These are phyloP conservation scores for Tiliacea aurago DNA, from an alignment of 2,888 invertebrate genomes.

Conservation along the genomic window DNA sequence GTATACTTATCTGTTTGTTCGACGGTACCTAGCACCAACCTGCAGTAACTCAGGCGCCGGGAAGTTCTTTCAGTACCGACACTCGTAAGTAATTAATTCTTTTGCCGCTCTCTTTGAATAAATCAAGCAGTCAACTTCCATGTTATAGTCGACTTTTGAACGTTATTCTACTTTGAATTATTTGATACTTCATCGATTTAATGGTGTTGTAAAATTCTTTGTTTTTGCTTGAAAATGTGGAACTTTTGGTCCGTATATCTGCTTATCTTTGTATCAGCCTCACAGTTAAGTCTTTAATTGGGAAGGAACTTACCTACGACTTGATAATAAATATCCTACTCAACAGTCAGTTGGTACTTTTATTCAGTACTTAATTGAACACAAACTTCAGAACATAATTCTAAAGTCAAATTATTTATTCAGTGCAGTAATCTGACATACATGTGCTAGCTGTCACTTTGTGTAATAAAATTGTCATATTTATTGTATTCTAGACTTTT, in stretches of 20 bases:
- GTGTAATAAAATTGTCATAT: too few species aligned
- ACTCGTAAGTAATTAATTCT: constrained; percentile 84
- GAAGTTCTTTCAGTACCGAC: constrained; percentile 73
- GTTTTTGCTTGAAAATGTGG: background rate
- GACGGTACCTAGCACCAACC: constrained; percentile 34
- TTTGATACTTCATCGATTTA: constrained; percentile 31
- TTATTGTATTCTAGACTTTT: too few species aligned
- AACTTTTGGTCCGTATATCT: background rate
- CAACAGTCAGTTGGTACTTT: background rate
- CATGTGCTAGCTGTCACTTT: too few species aligned
- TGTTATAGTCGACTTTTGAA: constrained; percentile 68
- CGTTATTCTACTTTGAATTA: constrained; percentile 45
- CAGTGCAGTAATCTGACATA: too few species aligned
- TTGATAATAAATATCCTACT: background rate
- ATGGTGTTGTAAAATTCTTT: constrained; percentile 4
- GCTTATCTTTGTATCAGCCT: background rate
- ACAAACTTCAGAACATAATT: background rate
- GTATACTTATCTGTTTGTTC: constrained; percentile 9
- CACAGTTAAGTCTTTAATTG: background rate
- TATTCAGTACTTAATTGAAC: background rate
- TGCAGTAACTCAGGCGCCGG: constrained; percentile 66
- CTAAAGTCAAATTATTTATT: too few species aligned
- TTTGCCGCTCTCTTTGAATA: constrained; percentile 78
- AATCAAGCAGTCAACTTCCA: constrained; percentile 74
- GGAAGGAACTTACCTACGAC: background rate